Base-by-base conservation (phyloP, 2,113 vertebrate species). In the Rhynchopsitta pachyrhyncha region DNA sequence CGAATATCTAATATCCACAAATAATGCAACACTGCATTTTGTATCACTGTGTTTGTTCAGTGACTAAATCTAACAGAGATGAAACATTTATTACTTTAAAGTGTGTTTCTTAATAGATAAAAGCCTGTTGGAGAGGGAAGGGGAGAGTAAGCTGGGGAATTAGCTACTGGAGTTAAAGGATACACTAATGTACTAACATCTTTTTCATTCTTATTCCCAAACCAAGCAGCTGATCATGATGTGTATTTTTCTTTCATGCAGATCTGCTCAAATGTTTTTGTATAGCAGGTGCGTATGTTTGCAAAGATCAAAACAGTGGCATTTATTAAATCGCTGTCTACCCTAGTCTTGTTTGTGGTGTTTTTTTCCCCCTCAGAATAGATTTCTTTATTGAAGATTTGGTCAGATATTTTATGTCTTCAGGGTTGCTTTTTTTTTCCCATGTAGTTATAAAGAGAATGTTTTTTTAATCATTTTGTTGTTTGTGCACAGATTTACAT, bases 401-500 rank as follows among this genome's bases (percentile, higher is more conserved):
- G 3, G 29, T 83, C 18, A 60, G 22, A 9, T 66, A 24, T 93
- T 86, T 93, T 60, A 76, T 22, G 10, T 44, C 27, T 95, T 20
- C 7, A 42, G 59, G 11, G 25, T 24, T 55, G 29, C 20, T 24
- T 37, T 85, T 79, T 55, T 55, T 77, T 62, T 53, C 52, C 49
- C 59, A 29, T 78, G 42, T 39, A 81, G 49, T 70, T 94, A 33
- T 20, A 50, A 6, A 86, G 47, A 80, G 28, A 76, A 82, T 9
- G 7, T 41, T 70, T 82, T 86, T 67, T 31, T 68, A 57, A 39
- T 67, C 4, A 67, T 77, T 91, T 90, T 82, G 9, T 79, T 92
- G 33, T 74, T 93, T 90, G 50, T 73, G 67, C 47, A 63, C 18
- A 95, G 82, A 90, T 95, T 97, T 96, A 94, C 39, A 62, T 78